phyloP scores from a whole-genome alignment of 2,797 vertebrate genomes.

The Rhincodon typus region DNA sequence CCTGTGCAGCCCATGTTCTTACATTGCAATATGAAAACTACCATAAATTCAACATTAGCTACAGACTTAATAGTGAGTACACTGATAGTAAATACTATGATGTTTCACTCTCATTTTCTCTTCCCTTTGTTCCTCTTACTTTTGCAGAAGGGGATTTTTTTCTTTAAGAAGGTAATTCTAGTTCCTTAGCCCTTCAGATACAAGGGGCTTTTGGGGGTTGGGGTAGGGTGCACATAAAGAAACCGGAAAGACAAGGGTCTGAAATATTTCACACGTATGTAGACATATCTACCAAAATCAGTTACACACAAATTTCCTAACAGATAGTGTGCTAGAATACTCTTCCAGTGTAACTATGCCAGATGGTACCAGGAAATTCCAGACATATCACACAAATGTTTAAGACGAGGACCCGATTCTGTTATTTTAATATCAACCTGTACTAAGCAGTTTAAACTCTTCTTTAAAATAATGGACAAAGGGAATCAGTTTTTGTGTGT shows the following conservation, averaged over 20 bases:
- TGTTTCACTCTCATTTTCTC: background rate
- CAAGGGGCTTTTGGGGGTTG: background rate
- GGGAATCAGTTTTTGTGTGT: background rate
- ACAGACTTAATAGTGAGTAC: background rate
- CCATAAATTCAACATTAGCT: background rate
- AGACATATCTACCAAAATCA: background rate
- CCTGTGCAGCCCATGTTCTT: background rate
- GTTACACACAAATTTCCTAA: background rate
- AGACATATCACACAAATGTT: background rate
- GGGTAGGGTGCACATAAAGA: too few relatives aligned
- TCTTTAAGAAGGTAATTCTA: background rate
- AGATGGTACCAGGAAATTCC: constrained; percentile 7
- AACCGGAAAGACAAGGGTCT: background rate
- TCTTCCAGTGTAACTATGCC: background rate
- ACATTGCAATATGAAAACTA: background rate
- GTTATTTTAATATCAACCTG: background rate
- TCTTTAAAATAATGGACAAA: background rate
- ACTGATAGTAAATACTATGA: background rate
- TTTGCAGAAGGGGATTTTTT: background rate
- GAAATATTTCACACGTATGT: background rate
- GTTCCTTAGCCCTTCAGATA: background rate
- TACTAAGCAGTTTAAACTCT: background rate
- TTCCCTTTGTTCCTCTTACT: background rate
- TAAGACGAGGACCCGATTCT: background rate
- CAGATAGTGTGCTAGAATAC: background rate